Base-by-base conservation (phyloP, 2,797 vertebrate genomes). In the Lepidocolaptes lacrymiger region DNA sequence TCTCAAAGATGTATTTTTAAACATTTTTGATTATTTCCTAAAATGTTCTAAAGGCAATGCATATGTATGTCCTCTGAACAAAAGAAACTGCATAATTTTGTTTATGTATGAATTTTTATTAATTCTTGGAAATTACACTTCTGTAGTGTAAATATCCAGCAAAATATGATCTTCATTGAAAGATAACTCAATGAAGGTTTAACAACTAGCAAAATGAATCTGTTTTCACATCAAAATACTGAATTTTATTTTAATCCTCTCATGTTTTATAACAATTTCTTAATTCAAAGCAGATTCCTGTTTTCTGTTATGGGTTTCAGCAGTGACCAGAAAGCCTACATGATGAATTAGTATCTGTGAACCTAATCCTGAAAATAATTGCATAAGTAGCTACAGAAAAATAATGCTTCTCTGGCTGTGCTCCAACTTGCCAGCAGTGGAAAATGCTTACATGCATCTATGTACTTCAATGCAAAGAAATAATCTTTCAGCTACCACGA, bases 331-430 rank as follows among this genome's bases (percentile, higher is more conserved):
- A 88, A 81, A 85, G 27, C 78, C 55, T 82, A 51, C 14, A n/a
- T 21, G 22, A 37, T 4, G 4, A 82, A 82, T 69, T 91, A 67
- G 7, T 84, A 58, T 39, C 30, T 88, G 27, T 73, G 72, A 80
- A 82, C 69, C 22, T 80, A 88, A 82, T 83, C 52, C 72, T 83
- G 76, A 80, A 91, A 94, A 85, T 79, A 82, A 67, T 76, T 51
- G 30, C 46, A 1, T 59, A 80, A 83, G 61, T 74, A 80, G 48
- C 52, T 93, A 10, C 39, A 88, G 90, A 88, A 85, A 27, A 41
- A 64, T 92, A 73, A 22, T 74, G 56, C 32, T 59, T 85, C 10
- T 48, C 79, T 95, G 82, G 56, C 82, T 19, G 2, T 74, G 20
- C 32, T 88, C 72, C 85, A 74, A 10, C 66, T 26, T 69, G 39